A percentile compares a stretch with the other conserved stretches of the same genome.
These are phyloP conservation scores for Macaca fascicularis DNA, from an alignment of 2,113 vertebrate genomes.

Conservation along the genomic window T2T-MFA8v1.1 NC_088376.1:21727501-21728000, in stretches of 20 bases:
- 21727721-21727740: no score
- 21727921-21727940: not conserved
- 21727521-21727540: not conserved
- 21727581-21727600: not conserved
- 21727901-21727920: not conserved
- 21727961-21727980: not conserved
- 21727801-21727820: not conserved
- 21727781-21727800: rapidly evolving
- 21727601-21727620: not conserved
- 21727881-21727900: not conserved
- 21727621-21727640: not conserved
- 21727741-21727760: no score
- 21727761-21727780: not conserved
- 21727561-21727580: not conserved
- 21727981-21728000: not conserved
- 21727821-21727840: not conserved
- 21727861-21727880: not conserved
- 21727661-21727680: not conserved
- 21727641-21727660: not conserved
- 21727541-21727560: not conserved
- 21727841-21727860: not conserved
- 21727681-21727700: not conserved
- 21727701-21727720: not conserved
- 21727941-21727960: not conserved
- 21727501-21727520: not conserved